Evolutionary conservation across 2,888 invertebrate genomes (phyloP).

Genomic region (Nomada ruficornis): DNA sequence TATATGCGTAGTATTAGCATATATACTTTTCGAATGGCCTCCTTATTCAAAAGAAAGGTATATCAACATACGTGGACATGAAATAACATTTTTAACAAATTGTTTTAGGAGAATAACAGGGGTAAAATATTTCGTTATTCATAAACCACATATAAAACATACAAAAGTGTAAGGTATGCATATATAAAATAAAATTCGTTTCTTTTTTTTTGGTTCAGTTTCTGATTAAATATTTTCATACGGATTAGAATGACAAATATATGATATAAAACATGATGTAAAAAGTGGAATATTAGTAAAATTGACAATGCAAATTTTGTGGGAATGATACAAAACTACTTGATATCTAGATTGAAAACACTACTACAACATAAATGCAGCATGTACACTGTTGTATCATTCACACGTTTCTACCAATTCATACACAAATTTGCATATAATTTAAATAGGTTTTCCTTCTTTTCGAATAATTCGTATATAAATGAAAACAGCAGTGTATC

Average conservation of each 20-base stretch:
- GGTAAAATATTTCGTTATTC: slow-evolving; percentile 6
- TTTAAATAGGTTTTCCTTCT: slow-evolving; percentile 13
- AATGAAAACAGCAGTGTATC: slow-evolving; percentile 40
- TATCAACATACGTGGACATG: slow-evolving; percentile 8
- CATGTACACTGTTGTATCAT: slow-evolving; percentile 12
- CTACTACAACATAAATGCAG: neutral
- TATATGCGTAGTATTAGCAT: slow-evolving; percentile 6
- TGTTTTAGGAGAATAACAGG: slow-evolving; percentile 6
- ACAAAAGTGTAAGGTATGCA: slow-evolving; percentile 7
- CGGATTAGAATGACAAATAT: slow-evolving; percentile 30
- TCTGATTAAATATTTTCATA: slow-evolving; percentile 30
- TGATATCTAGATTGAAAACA: slow-evolving; percentile 27
- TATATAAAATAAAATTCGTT: slow-evolving; percentile 13
- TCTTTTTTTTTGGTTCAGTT: slow-evolving; percentile 17
- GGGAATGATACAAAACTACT: slow-evolving; percentile 39
- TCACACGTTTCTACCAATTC: neutral
- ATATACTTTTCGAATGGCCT: slow-evolving; percentile 4
- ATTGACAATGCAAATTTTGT: slow-evolving; percentile 19
- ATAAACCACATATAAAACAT: slow-evolving; percentile 19
- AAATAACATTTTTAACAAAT: slow-evolving; percentile 25
- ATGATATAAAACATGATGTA: slow-evolving; percentile 41
- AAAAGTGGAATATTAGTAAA: slow-evolving; percentile 22
- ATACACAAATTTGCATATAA: slow-evolving; percentile 28
- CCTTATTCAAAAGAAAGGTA: slow-evolving; percentile 14
- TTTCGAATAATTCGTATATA: slow-evolving; percentile 1